Conservation (phyloP, 2,113 vertebrate genomes). For the Chascanopsetta lugubris region DNA sequence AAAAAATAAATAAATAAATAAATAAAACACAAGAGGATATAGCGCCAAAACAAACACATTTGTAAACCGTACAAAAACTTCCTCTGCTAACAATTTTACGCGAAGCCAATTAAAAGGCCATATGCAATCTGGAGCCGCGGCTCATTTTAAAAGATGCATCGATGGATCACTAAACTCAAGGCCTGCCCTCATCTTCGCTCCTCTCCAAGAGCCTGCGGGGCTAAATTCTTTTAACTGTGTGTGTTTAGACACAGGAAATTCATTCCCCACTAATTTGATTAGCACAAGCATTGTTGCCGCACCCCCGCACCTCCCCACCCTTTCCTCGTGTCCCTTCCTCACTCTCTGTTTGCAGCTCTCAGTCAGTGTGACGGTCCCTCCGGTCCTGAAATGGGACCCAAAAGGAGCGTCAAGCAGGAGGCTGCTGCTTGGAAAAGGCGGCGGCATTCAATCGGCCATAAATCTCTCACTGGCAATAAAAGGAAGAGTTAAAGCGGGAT, state of each 20-base stretch:
- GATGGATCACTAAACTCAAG: constrained; percentile 30
- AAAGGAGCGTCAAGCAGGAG: constrained; percentile 83
- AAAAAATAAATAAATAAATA: background rate
- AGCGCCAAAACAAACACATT: background rate
- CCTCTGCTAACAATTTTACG: constrained; percentile 26
- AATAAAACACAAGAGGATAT: background rate
- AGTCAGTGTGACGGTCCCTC: constrained; percentile 87
- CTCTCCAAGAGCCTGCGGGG: constrained; percentile 34
- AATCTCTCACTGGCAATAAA: constrained; percentile 87
- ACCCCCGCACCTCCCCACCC: constrained; percentile 17
- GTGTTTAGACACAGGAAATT: constrained; percentile 77
- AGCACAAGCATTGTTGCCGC: constrained; percentile 69
- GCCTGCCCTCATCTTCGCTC: constrained; percentile 23
- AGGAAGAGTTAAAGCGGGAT: constrained; percentile 80
- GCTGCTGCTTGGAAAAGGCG: constrained; percentile 81
- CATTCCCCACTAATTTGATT: constrained; percentile 79
- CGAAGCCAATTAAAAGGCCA: constrained; percentile 38
- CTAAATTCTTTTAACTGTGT: constrained; percentile 33
- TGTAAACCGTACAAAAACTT: constrained; percentile 4
- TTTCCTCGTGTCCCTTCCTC: constrained; percentile 34
- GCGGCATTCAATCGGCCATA: constrained; percentile 86
- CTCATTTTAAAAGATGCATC: constrained; percentile 50
- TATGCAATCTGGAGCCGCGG: constrained; percentile 10
- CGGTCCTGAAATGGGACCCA: constrained; percentile 88
- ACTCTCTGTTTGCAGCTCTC: constrained; percentile 22